Base-by-base conservation (phyloP, 2,797 vertebrate genomes). In the Poecilia wingei region DNA sequence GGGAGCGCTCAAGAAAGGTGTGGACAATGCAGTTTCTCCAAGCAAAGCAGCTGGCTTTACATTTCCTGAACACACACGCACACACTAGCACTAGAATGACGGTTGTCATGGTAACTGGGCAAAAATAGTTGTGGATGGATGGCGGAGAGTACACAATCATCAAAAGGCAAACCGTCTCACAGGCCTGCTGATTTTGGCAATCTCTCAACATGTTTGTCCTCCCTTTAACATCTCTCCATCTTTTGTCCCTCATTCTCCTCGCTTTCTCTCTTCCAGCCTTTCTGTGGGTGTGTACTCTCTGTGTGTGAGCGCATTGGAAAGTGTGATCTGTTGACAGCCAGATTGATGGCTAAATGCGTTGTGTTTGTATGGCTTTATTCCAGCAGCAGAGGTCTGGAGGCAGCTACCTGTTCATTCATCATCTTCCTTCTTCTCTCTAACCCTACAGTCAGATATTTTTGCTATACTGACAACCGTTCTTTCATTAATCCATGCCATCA, bases 331-430 rank as follows among this genome's bases (percentile, higher is more conserved):
- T 80, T 84, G 88, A 92, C 88, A 91, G 83, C 13, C 80, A 83
- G 89, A 90, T 83, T 91, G 93, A 91, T 89, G 75, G 86, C 77
- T 87, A 71, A 75, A 86, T 84, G 77, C 28, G 59, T 49, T 59
- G 80, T 83, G 88, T 82, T 89, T 87, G 85, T 86, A 90, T 57
- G 90, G 87, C 90, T 90, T 90, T 78, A 87, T 90, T 86, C 72
- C 83, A 90, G 86, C 81, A 25, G 76, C 43, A 64, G 81, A 78
- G 77, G 49, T 87, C 75, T 77, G 79, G 76, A 89, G 84, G 84
- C 82, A 86, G 88, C 82, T 92, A 89, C 90, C 81, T 91, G 85
- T 82, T 90, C 88, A 90, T 92, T 91, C 86, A 90, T 93, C 90
- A 91, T 85, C 77, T 72, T 79, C 75, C 76, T 86, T 72, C 74